Evolutionary conservation across 37 sponge, comb jelly and placozoan species (phyloP).

Genomic region (Axinella damicornis): DNA sequence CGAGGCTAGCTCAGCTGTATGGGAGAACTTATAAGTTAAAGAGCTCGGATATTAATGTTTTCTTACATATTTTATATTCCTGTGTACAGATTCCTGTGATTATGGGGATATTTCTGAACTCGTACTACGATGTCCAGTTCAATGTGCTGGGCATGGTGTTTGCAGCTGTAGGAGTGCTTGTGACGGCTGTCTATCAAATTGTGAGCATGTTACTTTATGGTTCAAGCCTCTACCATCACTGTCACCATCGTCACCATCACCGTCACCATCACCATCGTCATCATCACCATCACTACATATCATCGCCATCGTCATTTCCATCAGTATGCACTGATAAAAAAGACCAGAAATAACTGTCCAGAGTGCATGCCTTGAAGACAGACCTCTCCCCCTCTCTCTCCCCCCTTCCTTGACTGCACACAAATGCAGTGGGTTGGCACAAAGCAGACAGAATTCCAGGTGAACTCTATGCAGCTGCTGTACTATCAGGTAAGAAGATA

Average conservation of each 20-base stretch:
- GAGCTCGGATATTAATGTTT: too few species aligned
- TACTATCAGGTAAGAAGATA: constrained; percentile 84
- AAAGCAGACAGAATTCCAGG: constrained; percentile 71
- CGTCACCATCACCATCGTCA: neutral
- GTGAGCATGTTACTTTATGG: constrained; percentile 55
- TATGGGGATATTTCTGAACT: constrained; percentile 75
- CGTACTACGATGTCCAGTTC: constrained; percentile 81
- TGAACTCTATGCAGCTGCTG: constrained; percentile 90
- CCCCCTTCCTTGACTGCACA: neutral
- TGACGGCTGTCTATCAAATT: constrained; percentile 80
- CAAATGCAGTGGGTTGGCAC: constrained; percentile 70
- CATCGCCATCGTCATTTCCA: too few species aligned
- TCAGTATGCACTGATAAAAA: too few species aligned
- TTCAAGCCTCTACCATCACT: too few species aligned
- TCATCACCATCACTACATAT: too few species aligned
- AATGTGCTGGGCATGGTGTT: constrained; percentile 65
- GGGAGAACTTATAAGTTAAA: too few species aligned
- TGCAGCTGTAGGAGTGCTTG: constrained; percentile 72
- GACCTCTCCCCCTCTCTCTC: constrained; percentile 6
- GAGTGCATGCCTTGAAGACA: too few species aligned
- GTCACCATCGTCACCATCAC: neutral
- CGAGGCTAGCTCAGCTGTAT: too few species aligned
- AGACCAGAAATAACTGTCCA: too few species aligned
- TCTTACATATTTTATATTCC: too few species aligned
- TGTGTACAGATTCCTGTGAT: constrained; percentile 69